These are phyloP conservation scores for Oryzias dopingdopingensis DNA, from an alignment of 2,797 vertebrate species.

Conservation along the genomic window DNA sequence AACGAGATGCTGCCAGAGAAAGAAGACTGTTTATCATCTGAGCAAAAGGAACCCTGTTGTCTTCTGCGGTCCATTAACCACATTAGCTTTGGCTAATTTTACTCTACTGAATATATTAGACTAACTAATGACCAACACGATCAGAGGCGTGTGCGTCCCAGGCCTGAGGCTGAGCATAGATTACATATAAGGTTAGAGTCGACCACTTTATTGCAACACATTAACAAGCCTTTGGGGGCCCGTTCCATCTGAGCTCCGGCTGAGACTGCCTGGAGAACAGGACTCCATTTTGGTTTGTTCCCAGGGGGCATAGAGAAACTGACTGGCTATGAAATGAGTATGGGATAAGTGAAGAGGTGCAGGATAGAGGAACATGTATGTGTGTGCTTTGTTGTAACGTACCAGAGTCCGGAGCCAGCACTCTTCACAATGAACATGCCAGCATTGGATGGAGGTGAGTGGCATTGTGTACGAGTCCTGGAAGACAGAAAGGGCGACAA, in stretches of 20 bases:
- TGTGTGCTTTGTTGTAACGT: conserved; percentile 31
- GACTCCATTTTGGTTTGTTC: conserved; percentile 52
- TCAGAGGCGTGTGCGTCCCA: conserved; percentile 7
- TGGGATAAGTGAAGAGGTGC: conserved; percentile 48
- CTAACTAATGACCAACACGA: conserved; percentile 58
- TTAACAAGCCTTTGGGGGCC: conserved; percentile 64
- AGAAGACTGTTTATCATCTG: conserved; percentile 35
- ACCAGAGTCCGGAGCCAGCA: conserved; percentile 99
- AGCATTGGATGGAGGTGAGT: conserved; percentile 98
- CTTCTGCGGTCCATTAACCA: conserved; percentile 58
- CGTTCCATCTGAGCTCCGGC: conserved; percentile 47
- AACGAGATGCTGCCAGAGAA: conserved; percentile 6
- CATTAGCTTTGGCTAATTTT: conserved; percentile 66
- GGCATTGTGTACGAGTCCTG: conserved; percentile 97
- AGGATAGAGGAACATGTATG: conserved; percentile 9
- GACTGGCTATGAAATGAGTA: conserved; percentile 62
- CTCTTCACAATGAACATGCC: conserved; percentile 99
- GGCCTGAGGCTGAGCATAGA: conserved; percentile 34
- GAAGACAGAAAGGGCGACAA: not conserved
- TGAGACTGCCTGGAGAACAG: conserved; percentile 52
- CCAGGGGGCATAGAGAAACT: conserved; percentile 50
- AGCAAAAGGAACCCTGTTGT: conserved; percentile 36
- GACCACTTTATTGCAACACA: conserved; percentile 64
- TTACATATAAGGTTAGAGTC: conserved; percentile 40
- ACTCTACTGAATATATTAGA: conserved; percentile 64